Base-by-base conservation (phyloP, 2,797 vertebrate genomes). In the Cygnus olor region DNA sequence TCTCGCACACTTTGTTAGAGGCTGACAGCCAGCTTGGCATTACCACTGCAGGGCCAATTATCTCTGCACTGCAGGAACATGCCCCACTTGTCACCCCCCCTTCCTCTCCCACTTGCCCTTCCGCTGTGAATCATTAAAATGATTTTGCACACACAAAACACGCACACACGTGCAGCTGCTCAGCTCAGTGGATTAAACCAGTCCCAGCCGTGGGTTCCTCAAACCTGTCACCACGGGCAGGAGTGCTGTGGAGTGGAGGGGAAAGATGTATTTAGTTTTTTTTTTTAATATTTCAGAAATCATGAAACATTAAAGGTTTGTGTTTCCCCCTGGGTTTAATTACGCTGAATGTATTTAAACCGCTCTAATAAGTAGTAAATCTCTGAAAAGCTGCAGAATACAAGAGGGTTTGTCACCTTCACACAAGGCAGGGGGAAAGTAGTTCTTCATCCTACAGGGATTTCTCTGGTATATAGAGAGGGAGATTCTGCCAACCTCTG, bases 21-120 rank as follows among this genome's bases (percentile, higher is more conserved):
- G 60, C 85, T 95, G 95, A 84, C 79, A 85, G 94, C 93, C 74
- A 63, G 54, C 64, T 74, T 85, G 81, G 63, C 9, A 3, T 72
- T 61, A 47, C 85, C 12, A 32, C 4, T 56, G 93, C 94, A 85
- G 60, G 60, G n/a, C 94, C 96, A 97, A 96, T 97, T 98, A 97
- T 94, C 80, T 94, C 82, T 92, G 69, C 14, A 58, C 74, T 56
- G 84, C 82, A 80, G 88, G 82, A 91, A 91, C 85, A 24, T 81
- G 82, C 51, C 9, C 92, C 27, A 2, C 12, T 25, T 71, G 89
- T 76, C 80, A 64, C 16, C 91, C 76, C 76, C 70, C 42, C 73
- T 81, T 77, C 88, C 88, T 71, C 72, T 63, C 20, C 47, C 54
- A 27, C 63, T 49, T 79, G 47, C 66, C 89, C 92, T 94, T 95